Evolutionary conservation across 2,113 vertebrate species (phyloP).

Genomic region (Otocyon megalotis): DNA sequence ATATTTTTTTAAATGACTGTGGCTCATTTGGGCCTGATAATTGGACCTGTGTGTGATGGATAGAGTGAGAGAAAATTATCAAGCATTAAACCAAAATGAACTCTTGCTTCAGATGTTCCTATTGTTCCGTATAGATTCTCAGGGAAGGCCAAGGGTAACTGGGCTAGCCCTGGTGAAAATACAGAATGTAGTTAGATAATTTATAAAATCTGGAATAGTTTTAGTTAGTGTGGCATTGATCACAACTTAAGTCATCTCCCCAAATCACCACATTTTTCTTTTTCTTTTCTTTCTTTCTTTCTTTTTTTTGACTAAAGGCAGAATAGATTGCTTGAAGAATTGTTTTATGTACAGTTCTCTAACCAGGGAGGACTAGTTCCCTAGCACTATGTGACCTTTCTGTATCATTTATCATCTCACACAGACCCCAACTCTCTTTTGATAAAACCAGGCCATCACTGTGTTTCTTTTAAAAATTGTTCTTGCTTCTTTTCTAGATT

Average conservation of each 20-base stretch:
- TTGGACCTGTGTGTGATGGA: neutral
- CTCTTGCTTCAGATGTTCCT: neutral
- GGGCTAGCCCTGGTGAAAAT: neutral
- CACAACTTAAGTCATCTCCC: conserved; percentile 28
- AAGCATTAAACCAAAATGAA: conserved; percentile 34
- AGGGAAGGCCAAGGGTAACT: neutral
- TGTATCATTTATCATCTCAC: neutral
- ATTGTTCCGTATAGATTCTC: neutral
- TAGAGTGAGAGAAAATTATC: neutral
- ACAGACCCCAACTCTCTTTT: neutral
- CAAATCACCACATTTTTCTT: neutral
- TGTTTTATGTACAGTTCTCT: neutral
- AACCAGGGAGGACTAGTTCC: neutral
- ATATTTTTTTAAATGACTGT: neutral
- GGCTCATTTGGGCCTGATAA: neutral
- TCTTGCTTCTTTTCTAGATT: neutral
- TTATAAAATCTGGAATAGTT: conserved; percentile 38
- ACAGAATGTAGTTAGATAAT: neutral
- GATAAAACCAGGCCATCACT: neutral
- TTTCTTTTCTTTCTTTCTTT: neutral
- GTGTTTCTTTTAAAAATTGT: neutral
- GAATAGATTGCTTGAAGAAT: neutral
- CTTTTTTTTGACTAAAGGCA: conserved; percentile 57
- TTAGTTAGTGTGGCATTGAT: conserved; percentile 32
- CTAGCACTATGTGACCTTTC: neutral